Base-by-base conservation (phyloP, 2,797 vertebrate species). In the Anguilla obscura region DNA sequence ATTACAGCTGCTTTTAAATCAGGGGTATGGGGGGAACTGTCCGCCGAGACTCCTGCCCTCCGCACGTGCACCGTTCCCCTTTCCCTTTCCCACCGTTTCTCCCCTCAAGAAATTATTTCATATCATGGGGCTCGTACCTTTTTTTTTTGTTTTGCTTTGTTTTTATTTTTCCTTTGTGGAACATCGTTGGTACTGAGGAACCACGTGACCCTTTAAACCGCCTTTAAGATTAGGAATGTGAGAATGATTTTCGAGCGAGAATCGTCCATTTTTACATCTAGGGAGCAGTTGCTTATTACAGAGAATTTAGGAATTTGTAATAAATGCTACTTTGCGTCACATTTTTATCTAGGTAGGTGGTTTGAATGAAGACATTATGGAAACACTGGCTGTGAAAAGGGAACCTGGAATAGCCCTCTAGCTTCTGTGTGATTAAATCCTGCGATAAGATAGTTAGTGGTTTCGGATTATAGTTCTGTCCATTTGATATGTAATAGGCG, bases 1-100 rank as follows among this genome's bases (percentile, higher is more conserved):
- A 95, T 97, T 97, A 97, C 95, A 96, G 96, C 96, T 96, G 95
- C 96, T 96, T 96, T 96, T 97, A 97, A 97, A 97, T 95, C 93
- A 93, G 93, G 95, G 95, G 93, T 94, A 58, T 48, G 66, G 60
- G 60, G 90, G 93, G 90, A 94, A 91, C 93, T 94, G 94, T 95
- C 94, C 90, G 87, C 86, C 63, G 60, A 90, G 91, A 90, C 18
- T 60, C 27, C 6, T 76, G 63, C 69, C 24, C 63, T 40, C 48
- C 21, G 40, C 92, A 94, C 92, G 92, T 89, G 93, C 90, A 92
- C 91, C 21, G 24, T 82, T 50, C 45, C 40, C 74, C 45, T 45
- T n/a, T 82, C n/a, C 6, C 24, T 36, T 50, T 45, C n/a, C 45
- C 1, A 50, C 21, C 79, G 40, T 82, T 48, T 82, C 40, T 82